Conservation (phyloP, 2,888 invertebrate species). For the Drosophila prostipennis region DNA sequence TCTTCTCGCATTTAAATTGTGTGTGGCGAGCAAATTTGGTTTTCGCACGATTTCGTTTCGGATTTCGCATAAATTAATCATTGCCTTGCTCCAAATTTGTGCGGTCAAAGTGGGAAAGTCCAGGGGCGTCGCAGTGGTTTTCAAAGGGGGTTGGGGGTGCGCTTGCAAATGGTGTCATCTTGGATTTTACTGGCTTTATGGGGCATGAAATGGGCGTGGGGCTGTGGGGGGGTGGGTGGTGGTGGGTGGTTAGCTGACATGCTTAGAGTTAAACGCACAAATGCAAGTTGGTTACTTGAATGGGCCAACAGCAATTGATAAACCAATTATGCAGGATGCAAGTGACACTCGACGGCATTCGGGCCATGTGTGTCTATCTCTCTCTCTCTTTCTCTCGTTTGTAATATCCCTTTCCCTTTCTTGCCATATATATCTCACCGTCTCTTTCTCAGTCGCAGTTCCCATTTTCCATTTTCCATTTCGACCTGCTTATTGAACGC, state of each 20-base stretch:
- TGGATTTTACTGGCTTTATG: constrained; percentile 1
- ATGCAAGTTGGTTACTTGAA: constrained; percentile 40
- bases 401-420: constrained; percentile 1
- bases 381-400: neutral
- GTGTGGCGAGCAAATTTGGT: constrained; percentile 62
- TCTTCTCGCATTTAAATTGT: constrained; percentile 32
- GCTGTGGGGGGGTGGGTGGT: no score
- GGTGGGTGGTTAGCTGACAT: neutral
- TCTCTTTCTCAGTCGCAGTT: constrained; percentile 9
- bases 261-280: constrained; percentile 40
- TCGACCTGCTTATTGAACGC: constrained; percentile 75
- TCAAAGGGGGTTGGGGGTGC: neutral
- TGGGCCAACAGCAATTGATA: constrained; percentile 56
- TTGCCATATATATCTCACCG: neutral
- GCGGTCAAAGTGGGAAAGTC: constrained; percentile 21
- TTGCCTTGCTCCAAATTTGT: constrained; percentile 49
- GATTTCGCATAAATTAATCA: constrained; percentile 68
- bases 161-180: constrained; percentile 1
- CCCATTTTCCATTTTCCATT: constrained; percentile 26
- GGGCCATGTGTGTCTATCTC: constrained; percentile 17
- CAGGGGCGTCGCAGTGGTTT: neutral
- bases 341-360: constrained; percentile 52
- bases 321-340: constrained; percentile 67
- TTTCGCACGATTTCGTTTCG: constrained; percentile 73
- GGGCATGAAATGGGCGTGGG: neutral